Conservation (phyloP, 2,113 vertebrate species). For the Podocnemis expansa region DNA sequence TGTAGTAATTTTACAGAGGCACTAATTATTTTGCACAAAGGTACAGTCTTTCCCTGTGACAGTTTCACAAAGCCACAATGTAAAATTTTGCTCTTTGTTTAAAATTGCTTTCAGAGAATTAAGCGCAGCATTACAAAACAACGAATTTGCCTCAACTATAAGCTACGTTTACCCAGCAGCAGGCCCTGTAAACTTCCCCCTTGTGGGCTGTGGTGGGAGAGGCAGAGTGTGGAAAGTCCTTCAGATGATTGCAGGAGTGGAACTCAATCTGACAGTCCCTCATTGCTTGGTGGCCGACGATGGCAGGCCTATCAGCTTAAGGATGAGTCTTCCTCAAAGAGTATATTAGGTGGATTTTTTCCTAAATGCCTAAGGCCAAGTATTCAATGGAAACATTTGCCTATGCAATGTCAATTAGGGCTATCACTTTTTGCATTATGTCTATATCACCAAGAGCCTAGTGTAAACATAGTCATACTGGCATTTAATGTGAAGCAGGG, state of each 20-base stretch:
- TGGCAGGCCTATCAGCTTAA: neutral
- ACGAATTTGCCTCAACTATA: neutral
- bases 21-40: neutral
- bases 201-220: neutral
- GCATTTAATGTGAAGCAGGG: neutral
- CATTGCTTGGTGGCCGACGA: neutral
- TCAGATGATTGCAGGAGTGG: accelerated
- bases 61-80: neutral
- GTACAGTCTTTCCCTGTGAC: neutral
- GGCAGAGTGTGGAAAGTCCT: accelerated
- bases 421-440: neutral
- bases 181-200: neutral
- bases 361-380: accelerated
- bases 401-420: accelerated
- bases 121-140: neutral
- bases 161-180: neutral
- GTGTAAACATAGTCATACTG: neutral
- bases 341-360: neutral
- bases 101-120: neutral
- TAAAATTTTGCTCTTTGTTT: neutral
- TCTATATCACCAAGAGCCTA: neutral
- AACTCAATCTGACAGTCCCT: neutral
- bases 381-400: accelerated
- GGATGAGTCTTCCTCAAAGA: neutral
- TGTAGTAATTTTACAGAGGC: neutral